Base-by-base conservation (phyloP, 1,140 invertebrate genomes). In the Contarinia nasturtii region DNA sequence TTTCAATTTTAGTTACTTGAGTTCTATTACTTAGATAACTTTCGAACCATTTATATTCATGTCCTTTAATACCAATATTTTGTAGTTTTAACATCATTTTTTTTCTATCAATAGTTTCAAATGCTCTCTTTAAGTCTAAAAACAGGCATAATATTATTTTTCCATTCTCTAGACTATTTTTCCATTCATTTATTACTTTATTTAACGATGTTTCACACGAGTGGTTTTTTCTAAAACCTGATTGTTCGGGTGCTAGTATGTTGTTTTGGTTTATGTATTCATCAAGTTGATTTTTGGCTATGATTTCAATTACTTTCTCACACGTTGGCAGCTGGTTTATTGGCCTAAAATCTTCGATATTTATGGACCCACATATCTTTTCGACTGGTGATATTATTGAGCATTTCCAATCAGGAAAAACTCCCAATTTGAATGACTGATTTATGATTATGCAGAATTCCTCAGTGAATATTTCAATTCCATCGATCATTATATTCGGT, bases 121-220 rank as follows among this genome's bases (percentile, higher is more conserved):
- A 63, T 2, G 59, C 58, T 19, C 57, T 57, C 20, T 47, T 51
- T 33, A 63, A 48, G 42, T 63, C 55, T 0, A 59, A 42, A 47
- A 59, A 56, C 19, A 59, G 42, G 12, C 38, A 48, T 10, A 50
- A 19, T 11, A 49, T 48, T 41, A 45, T 42, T n/a, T 51, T 45
- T 33, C 50, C 44, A 14, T 52, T 43, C 46, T 55, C 52, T 20
- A 54, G 18, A 8, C 7, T 34, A 42, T 50, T 33, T 38, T 51
- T 44, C 12, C 54, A 52, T 14, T 47, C 19, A 7, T 44, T 49
- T 37, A 55, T 14, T 21, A 58, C 12, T n/a, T 50, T 18, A 45
- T 49, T 48, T 12, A 53, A 40, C 20, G 57, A 51, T 8, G 47
- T 48, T 40, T 52, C 47, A 11, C 53, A 55, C 19, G 52, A 54